Evolutionary conservation across 2,113 vertebrate species (phyloP).

Genomic region (Lagopus muta): DNA sequence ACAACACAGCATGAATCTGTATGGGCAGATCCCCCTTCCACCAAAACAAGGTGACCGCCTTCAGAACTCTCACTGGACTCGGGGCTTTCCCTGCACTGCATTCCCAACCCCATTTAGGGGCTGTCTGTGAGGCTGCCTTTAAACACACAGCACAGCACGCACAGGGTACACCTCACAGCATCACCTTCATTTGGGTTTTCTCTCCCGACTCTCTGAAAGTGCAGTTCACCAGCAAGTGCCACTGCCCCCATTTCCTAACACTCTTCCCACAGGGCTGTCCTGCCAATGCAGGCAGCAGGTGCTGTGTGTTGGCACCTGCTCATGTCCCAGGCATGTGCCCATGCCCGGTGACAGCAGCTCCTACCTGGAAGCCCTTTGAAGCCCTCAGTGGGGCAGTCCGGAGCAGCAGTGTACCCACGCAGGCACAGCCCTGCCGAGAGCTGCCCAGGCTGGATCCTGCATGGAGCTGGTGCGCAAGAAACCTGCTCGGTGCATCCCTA

Average conservation of each 20-base stretch:
- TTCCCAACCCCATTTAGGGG: background rate
- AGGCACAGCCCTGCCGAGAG: background rate
- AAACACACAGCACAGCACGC: fast-evolving
- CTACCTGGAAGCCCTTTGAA: background rate
- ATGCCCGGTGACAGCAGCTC: background rate
- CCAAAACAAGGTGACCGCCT: background rate
- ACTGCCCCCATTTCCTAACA: background rate
- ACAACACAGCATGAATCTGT: background rate
- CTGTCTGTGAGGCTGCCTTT: background rate
- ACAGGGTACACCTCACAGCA: fast-evolving
- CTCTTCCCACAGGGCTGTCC: background rate
- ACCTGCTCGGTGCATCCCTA: background rate
- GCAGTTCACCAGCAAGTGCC: background rate
- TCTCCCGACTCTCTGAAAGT: background rate
- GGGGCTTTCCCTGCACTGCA: background rate
- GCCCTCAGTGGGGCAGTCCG: fast-evolving
- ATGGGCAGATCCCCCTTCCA: fast-evolving
- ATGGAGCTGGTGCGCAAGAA: background rate
- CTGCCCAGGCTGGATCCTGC: background rate
- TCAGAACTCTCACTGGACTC: background rate
- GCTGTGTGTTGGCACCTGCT: fast-evolving
- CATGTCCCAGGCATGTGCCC: background rate
- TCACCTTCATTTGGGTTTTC: background rate
- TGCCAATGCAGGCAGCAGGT: background rate
- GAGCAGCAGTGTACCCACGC: background rate